Percentiles rank a stretch among this genome's conserved stretches.
Conservation (phyloP, 2,888 invertebrate species). For the Periphyllus acericola region DNA sequence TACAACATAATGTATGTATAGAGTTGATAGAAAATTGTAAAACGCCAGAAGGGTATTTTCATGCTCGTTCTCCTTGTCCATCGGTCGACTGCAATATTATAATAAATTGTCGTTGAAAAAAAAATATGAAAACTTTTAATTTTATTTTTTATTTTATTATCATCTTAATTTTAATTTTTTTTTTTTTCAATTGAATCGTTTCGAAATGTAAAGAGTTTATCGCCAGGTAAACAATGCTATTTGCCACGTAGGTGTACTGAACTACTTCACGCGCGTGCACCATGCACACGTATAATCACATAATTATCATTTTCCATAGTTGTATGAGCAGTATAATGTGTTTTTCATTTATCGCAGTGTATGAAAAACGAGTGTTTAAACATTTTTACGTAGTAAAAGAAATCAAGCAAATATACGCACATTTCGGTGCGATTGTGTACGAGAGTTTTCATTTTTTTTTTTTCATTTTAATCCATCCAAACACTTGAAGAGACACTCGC, state of each 20-base stretch:
- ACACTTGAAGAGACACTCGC: background rate
- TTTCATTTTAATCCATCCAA: background rate
- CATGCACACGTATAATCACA: background rate
- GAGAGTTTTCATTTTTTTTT: background rate
- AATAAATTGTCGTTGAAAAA: too few species aligned
- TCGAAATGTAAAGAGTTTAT: background rate
- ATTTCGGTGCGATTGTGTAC: background rate
- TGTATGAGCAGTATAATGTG: background rate
- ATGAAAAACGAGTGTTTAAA: background rate
- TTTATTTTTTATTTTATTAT: background rate
- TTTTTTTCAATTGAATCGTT: background rate
- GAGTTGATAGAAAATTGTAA: too few species aligned
- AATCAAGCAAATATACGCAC: background rate
- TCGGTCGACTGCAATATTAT: too few species aligned
- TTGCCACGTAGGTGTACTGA: background rate
- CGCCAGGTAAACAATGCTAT: background rate
- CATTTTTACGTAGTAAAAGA: background rate
- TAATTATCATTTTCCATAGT: background rate
- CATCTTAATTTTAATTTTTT: background rate
- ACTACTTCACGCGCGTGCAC: background rate
- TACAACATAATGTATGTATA: too few species aligned
- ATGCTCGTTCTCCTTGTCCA: too few species aligned
- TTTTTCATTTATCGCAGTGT: background rate
- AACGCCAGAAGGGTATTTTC: too few species aligned
- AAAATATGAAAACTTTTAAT: too few species aligned